Percentiles rank a stretch among this genome's conserved stretches.
Evolutionary conservation across 2,888 invertebrate species (phyloP).

Genomic region (Cotesia congregata): DNA sequence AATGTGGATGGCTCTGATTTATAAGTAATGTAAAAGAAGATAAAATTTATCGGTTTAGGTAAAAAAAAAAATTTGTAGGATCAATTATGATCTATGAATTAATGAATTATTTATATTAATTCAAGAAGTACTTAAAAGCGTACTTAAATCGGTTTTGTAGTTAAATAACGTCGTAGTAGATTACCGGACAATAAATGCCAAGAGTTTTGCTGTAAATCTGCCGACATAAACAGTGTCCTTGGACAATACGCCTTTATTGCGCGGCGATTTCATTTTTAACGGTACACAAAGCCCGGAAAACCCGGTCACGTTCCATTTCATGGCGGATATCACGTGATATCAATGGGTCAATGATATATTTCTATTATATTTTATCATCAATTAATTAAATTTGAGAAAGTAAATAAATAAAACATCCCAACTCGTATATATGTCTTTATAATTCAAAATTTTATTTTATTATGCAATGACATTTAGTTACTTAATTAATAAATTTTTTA

Average conservation of each 20-base stretch:
- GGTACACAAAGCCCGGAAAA: conserved; percentile 4
- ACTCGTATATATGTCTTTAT: no score
- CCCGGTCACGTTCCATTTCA: conserved; percentile 18
- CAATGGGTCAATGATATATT: conserved; percentile 6
- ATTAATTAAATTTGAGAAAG: no score
- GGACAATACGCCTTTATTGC: neutral
- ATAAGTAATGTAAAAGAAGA: neutral
- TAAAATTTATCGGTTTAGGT: neutral
- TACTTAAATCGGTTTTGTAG: neutral
- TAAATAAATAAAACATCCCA: no score
- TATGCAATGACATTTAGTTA: neutral
- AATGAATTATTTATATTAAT: neutral
- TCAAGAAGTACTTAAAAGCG: neutral
- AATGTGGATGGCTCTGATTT: neutral
- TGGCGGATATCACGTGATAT: neutral
- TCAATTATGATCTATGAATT: neutral
- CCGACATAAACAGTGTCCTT: neutral
- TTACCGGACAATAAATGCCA: neutral
- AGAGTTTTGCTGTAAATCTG: neutral
- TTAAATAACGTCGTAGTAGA: neutral
- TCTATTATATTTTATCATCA: neutral
- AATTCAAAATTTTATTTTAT: neutral
- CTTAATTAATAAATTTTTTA: no score
- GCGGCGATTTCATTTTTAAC: conserved; percentile 13
- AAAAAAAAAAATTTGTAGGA: neutral